Evolutionary conservation across 2,113 vertebrate genomes (phyloP).

Genomic region (Etheostoma spectabile): DNA sequence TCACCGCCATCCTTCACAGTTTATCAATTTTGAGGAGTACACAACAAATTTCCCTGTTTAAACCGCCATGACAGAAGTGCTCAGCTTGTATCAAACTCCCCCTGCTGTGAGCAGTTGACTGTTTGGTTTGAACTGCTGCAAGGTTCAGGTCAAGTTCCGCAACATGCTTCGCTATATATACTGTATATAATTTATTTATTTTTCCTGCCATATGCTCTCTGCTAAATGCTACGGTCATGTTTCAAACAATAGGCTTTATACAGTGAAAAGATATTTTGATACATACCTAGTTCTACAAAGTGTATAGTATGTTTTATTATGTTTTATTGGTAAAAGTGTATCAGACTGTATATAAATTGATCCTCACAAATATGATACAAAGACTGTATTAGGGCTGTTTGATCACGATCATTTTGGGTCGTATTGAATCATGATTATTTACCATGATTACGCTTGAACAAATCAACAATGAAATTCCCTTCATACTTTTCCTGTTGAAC

Average conservation of each 20-base stretch:
- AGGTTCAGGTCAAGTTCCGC: slow-evolving; percentile 61
- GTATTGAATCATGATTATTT: no score
- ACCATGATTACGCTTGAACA: no score
- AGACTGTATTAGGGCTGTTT: neutral
- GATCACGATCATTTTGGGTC: no score
- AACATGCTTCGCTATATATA: neutral
- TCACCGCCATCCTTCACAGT: slow-evolving; percentile 75
- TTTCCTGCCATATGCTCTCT: neutral
- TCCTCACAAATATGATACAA: neutral
- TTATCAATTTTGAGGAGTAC: slow-evolving; percentile 82
- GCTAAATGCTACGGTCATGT: neutral
- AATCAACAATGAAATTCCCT: no score
- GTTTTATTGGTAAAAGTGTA: neutral
- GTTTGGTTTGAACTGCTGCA: neutral
- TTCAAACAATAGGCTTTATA: neutral
- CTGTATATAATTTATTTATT: no score
- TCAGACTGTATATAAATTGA: neutral
- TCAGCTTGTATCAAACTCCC: slow-evolving; percentile 66
- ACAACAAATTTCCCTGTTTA: slow-evolving; percentile 71
- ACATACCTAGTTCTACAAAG: neutral
- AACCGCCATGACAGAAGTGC: slow-evolving; percentile 41
- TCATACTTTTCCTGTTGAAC: no score
- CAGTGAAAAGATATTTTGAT: neutral
- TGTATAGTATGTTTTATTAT: neutral
- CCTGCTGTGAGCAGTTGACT: slow-evolving; percentile 66